Base-by-base conservation (phyloP, 1,140 invertebrate genomes). In the Uloborus diversus region DNA sequence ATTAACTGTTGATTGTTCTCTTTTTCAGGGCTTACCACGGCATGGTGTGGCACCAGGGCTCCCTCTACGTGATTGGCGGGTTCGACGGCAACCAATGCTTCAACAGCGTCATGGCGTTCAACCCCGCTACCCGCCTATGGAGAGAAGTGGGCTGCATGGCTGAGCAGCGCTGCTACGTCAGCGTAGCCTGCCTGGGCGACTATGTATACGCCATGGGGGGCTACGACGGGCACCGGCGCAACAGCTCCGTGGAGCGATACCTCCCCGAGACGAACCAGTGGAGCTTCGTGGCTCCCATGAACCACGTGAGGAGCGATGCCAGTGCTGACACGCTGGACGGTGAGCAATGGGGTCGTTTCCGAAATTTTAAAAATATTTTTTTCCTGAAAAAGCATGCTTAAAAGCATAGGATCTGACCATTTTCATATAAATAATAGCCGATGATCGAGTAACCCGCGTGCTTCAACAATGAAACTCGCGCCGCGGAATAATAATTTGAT, bases 61-160 rank as follows among this genome's bases (percentile, higher is more conserved):
- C 90, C 37, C 92, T 94, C 78, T 94, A 94, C 85, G 90, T 94
- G 87, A 91, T 94, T 80, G 93, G 93, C 4, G 93, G 92, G 2
- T 93, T 92, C 82, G 91, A 93, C 83, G 92, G 92, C 3, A 90
- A 92, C 61, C 90, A 92, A 82, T 83, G 84, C 65, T 92, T 92
- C 83, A 93, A 92, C 81, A 91, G 91, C 0, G 89, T 92, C 13
- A 87, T 91, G 17, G 90, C 90, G 81, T 93, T 90, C 83, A 88
- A 93, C 84, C 91, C 92, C 0, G 86, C 89, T 0, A 89, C 85
- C 0, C 90, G 90, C 75, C 85, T 86, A 1, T 93, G 92, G 92
- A 87, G 86, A 11, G 91, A 93, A 79, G 87, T 89, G 56, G 91
- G 92, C 1, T 92, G 91, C 85, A 93, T 94, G 93, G 90, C 93